Conservation (phyloP, 2,113 vertebrate species). For the Potamarius usumacintae region DNA sequence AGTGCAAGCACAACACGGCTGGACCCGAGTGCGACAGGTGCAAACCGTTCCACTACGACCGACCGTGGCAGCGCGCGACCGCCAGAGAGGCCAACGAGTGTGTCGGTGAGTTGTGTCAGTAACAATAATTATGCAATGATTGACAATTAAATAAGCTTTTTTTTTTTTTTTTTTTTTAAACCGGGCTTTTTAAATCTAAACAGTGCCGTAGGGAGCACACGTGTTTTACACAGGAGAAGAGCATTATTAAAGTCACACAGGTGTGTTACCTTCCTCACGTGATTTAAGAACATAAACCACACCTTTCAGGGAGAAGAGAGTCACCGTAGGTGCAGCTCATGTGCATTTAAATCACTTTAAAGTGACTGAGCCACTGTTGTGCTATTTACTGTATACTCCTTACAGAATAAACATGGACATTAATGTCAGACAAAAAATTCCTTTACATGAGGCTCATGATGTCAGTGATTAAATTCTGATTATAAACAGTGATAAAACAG, state of each 20-base stretch:
- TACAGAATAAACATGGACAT: not conserved
- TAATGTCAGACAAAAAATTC: not conserved
- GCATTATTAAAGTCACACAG: not conserved
- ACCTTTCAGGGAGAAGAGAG: not conserved
- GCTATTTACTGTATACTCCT: not conserved
- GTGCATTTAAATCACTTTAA: not conserved
- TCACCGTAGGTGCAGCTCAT: not conserved
- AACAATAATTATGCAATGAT: not conserved
- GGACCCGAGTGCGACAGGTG: constrained; percentile 98
- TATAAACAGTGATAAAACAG: not conserved
- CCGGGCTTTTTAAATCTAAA: not conserved
- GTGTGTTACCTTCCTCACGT: not conserved
- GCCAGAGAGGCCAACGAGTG: constrained; percentile 97
- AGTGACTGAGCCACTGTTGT: not conserved
- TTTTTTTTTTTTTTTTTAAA: too few species aligned
- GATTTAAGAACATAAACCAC: not conserved
- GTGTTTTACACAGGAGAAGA: too few species aligned
- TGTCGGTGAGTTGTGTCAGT: constrained; percentile 82
- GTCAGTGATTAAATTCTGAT: not conserved
- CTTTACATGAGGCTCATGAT: not conserved
- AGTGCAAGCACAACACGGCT: constrained; percentile 95
- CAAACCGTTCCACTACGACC: constrained; percentile 97
- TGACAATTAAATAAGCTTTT: not conserved
- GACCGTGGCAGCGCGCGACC: constrained; percentile 96
- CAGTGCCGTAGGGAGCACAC: not conserved